Conservation (phyloP, 2,888 invertebrate genomes). For the Vannuccia rotundouncinata region DNA sequence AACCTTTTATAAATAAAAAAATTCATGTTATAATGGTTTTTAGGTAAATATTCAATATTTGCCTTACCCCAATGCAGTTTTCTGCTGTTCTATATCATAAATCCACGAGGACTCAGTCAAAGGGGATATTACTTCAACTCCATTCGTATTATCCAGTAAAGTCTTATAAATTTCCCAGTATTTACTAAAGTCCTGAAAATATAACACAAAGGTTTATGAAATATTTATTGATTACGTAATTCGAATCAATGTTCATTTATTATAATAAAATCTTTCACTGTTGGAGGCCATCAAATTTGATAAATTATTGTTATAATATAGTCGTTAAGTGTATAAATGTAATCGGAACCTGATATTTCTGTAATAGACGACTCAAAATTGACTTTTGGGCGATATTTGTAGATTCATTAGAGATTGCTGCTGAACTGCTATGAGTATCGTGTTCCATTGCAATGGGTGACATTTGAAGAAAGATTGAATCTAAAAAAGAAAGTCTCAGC, state of each 20-base stretch:
- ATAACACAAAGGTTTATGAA: no score
- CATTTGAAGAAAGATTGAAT: conserved; percentile 7
- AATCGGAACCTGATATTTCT: conserved; percentile 16
- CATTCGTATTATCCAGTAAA: background rate
- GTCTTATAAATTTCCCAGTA: background rate
- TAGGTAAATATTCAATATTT: background rate
- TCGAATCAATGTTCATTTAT: no score
- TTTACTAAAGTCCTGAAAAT: background rate
- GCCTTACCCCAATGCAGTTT: background rate
- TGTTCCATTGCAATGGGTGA: background rate
- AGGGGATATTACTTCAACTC: background rate
- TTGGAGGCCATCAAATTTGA: no score
- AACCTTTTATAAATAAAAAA: background rate
- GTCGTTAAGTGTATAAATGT: no score
- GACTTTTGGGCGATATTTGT: background rate
- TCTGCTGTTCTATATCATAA: background rate
- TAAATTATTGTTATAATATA: no score
- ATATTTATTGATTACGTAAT: no score
- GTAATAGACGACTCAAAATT: background rate
- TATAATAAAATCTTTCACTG: no score
- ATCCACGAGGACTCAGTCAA: background rate
- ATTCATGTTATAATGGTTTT: background rate
- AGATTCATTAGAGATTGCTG: background rate
- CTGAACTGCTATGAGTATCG: background rate
- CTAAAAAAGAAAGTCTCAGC: no score